Percentiles rank a stretch among this genome's conserved stretches.
phyloP scores from a whole-genome alignment of 2,797 vertebrate genomes.

The Rhabdophis nuchalis region DNA sequence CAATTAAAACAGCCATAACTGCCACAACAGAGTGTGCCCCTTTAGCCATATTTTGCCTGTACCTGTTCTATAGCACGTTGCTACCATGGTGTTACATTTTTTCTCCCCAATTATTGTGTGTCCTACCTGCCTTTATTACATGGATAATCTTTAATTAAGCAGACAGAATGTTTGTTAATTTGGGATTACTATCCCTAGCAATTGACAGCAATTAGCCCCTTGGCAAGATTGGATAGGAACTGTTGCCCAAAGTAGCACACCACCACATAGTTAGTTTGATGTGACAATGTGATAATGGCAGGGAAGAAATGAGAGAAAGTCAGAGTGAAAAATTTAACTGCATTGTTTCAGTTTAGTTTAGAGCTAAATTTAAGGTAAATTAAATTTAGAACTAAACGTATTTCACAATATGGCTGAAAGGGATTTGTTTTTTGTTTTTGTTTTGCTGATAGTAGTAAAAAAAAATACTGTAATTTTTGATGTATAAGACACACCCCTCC shows the following conservation, averaged over 20 bases:
- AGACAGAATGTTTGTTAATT: background rate
- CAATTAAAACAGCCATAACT: background rate
- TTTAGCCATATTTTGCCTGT: background rate
- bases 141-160: background rate
- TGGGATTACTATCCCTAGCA: background rate
- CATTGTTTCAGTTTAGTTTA: background rate
- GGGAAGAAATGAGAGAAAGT: background rate
- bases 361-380: too few relatives aligned
- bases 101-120: background rate
- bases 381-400: background rate
- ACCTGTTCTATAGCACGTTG: background rate
- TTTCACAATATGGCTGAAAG: background rate
- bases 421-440: too few relatives aligned
- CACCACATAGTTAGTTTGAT: background rate
- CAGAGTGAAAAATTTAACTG: background rate
- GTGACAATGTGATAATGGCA: background rate
- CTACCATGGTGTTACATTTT: background rate
- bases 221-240: background rate
- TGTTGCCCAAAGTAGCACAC: background rate
- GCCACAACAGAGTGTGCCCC: background rate
- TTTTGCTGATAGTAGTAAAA: background rate
- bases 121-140: background rate
- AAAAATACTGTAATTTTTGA: too few relatives aligned
- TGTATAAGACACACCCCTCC: too few relatives aligned
- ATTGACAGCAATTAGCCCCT: background rate